phyloP scores from a whole-genome alignment of 2,888 invertebrate species.

The Meiosimyza decipiens region DNA sequence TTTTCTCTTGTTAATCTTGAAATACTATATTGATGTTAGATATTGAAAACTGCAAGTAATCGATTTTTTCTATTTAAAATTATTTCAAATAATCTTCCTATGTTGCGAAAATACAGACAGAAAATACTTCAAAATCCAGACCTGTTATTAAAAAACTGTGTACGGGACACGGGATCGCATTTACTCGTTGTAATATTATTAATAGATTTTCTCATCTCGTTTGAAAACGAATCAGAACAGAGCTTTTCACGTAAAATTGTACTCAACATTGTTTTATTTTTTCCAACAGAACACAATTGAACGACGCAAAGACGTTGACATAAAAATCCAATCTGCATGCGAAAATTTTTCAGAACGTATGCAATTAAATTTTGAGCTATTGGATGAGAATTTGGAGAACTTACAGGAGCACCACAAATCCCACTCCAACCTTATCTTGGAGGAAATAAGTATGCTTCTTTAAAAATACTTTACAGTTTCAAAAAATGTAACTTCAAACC shows the following conservation, averaged over 20 bases:
- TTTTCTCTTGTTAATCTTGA: too few relatives aligned
- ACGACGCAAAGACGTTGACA: constrained; percentile 62
- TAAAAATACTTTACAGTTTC: not conserved
- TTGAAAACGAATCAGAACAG: too few relatives aligned
- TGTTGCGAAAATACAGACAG: too few relatives aligned
- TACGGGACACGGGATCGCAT: too few relatives aligned
- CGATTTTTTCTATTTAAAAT: too few relatives aligned
- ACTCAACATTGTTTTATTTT: not conserved
- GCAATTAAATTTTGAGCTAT: constrained; percentile 56
- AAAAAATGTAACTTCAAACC: not conserved
- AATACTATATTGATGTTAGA: too few relatives aligned
- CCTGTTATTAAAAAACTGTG: too few relatives aligned
- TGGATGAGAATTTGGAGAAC: constrained; percentile 53
- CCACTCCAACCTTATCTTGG: constrained; percentile 52
- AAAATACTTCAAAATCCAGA: too few relatives aligned
- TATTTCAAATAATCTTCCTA: too few relatives aligned
- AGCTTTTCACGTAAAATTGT: not conserved
- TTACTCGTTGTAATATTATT: too few relatives aligned
- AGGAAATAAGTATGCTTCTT: constrained; percentile 55
- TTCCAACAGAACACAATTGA: constrained; percentile 59
- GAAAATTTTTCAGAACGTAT: constrained; percentile 60
- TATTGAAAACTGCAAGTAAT: too few relatives aligned
- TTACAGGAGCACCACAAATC: constrained; percentile 55
- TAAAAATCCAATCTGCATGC: constrained; percentile 59
- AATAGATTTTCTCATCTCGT: too few relatives aligned